Evolutionary conservation across 2,888 invertebrate species (phyloP), one percentile per base, ranked within the genome.

Genomic region (Resseliella maxima): DNA sequence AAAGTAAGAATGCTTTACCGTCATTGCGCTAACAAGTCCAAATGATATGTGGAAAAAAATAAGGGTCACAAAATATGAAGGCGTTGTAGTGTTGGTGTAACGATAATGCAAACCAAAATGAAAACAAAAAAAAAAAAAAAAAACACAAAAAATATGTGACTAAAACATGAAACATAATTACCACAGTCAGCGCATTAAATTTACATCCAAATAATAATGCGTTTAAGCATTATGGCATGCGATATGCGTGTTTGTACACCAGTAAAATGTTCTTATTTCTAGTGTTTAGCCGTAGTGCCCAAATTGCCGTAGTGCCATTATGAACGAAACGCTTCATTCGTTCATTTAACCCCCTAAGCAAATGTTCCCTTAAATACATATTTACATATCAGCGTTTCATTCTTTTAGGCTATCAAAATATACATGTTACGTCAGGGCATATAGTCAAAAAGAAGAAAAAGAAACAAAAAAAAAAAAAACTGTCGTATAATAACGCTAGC

Each of bases 141-240:
- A 18, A 21, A 50, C 2, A 3, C 24, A 27, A 8, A n/a, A 8
- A 59, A 27, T 8, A 59, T 27, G 59, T 59, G 59, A 24, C 27
- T 59, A 24, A n/a, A 59, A 27, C 59, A 24, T 24, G 27, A 24
- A 59, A 24, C 59, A 59, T 59, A 59, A 59, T 59, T 59, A 59
- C 59, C 59, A 24, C 27, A 59, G 59, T 18, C 6, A 59, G 24
- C 18, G 27, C 59, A 59, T 59, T 59, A 59, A 59, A 59, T 59
- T 59, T 59, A 59, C 59, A 59, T 59, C 12, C 27, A 59, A n/a
- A 59, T 59, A 59, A 59, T 59, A 59, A 59, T 59, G 59, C 59
- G 59, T 59, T 59, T 24, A 24, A 59, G 27, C 59, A 59, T 59
- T 59, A 3, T 59, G 24, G 59, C 59, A 59, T 24, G 59, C 59